Evolutionary conservation across 1,140 invertebrate genomes (phyloP), one percentile per base, ranked within the genome.

Genomic region (Pararge aegeria): DNA sequence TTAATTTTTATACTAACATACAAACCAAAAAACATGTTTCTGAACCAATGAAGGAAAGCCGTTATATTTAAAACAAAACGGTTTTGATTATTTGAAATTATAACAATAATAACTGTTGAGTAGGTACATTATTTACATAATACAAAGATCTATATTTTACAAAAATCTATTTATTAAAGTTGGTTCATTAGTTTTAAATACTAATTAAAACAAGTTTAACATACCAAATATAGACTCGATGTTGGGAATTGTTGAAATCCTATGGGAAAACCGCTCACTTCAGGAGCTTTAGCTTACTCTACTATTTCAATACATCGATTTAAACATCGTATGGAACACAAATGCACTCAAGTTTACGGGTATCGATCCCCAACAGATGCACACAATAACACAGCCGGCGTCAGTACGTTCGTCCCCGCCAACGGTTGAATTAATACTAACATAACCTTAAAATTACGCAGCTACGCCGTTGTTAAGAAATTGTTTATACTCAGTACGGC

Each of bases 341-440:
- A 42, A 59, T 59, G 56, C 60, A 62, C 53, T 51, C 24, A 62
- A 55, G 49, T 59, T 59, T 59, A 54, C 34, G 27, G 48, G 44
- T 59, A 66, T 66, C 64, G 59, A 66, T 62, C 51, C 42, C 29
- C 29, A 44, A 59, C 51, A 21, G 46, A 55, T 62, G 58, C 60
- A 65, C 61, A 49, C 48, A 61, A 58, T 46, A 38, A 48, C 61
- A 49, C 57, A 58, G 49, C 56, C 48, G 21, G 16, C 53, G 48
- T 55, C 71, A 38, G 49, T 68, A 75, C 83, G 83, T 86, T 72
- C 78, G 72, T 56, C 63, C 64, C 51, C 59, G 68, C 57, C 74
- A 77, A 76, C 78, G 64, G 83, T 75, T 67, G 74, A 73, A 77
- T 82, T 84, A 78, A 83, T 75, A 89, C 83, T 89, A 84, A 80